phyloP scores from a whole-genome alignment of 2,113 vertebrate species.

The Toxotes jaculatrix region DNA sequence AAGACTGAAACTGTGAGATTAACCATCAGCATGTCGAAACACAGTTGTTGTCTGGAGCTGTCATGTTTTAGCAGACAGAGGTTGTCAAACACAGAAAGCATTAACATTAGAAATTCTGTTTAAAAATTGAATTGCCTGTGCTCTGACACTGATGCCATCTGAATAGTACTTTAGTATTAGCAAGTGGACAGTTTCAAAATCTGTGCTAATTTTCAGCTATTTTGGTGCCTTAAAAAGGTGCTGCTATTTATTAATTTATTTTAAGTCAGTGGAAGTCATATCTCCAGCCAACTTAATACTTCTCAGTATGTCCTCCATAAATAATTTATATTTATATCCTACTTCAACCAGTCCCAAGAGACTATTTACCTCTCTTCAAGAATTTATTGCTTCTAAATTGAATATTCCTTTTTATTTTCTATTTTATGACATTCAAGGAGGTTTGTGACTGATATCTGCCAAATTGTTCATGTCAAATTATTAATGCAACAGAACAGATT shows the following conservation, averaged over 20 bases:
- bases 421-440: background rate
- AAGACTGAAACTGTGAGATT: background rate
- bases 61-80: background rate
- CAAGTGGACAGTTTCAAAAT: background rate
- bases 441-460: background rate
- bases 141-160: background rate
- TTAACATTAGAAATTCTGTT: background rate
- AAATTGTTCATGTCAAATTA: constrained; percentile 14
- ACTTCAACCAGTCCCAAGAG: background rate
- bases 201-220: constrained; percentile 4
- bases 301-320: constrained; percentile 10
- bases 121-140: background rate
- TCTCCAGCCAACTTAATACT: background rate
- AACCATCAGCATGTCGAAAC: background rate
- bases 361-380: constrained; percentile 16
- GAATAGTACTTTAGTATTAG: background rate
- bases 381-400: background rate
- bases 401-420: background rate
- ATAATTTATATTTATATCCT: constrained; percentile 22
- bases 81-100: background rate
- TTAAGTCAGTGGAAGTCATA: background rate
- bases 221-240: background rate
- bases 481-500: background rate
- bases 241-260: background rate
- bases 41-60: background rate